These are phyloP conservation scores for Cryptoprocta ferox DNA, from an alignment of 2,797 vertebrate species.

Conservation along the genomic window DNA sequence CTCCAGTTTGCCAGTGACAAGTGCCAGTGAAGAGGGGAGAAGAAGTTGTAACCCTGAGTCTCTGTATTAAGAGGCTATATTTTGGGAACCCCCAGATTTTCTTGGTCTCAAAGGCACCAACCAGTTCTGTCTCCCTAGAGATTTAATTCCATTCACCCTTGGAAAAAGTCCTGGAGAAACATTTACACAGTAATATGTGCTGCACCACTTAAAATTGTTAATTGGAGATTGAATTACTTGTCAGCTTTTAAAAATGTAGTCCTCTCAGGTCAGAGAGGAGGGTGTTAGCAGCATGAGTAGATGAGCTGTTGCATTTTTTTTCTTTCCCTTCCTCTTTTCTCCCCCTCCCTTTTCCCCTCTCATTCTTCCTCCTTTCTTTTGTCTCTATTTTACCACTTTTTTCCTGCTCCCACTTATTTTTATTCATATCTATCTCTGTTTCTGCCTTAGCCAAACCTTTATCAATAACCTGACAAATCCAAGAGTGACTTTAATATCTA, in stretches of 20 bases:
- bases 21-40: background rate
- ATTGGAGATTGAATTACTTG: constrained; percentile 87
- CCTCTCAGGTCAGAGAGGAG: constrained; percentile 79
- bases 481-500: constrained; percentile 65
- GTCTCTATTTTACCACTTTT: constrained; percentile 44
- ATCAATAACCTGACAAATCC: constrained; percentile 55
- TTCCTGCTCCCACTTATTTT: background rate
- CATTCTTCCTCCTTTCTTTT: constrained; percentile 37
- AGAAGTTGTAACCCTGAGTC: background rate
- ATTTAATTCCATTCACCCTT: constrained; percentile 75
- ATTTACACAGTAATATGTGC: constrained; percentile 83
- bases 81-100: constrained; percentile 53
- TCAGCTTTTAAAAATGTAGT: constrained; percentile 86
- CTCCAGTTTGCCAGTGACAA: background rate
- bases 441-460: constrained; percentile 48
- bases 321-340: background rate
- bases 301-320: constrained; percentile 73
- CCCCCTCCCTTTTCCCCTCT: background rate
- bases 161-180: constrained; percentile 81
- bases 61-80: background rate
- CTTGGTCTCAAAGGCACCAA: background rate
- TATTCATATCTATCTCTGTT: background rate
- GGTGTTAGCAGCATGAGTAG: constrained; percentile 68
- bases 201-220: constrained; percentile 85
- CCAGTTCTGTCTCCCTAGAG: constrained; percentile 49